Evolutionary conservation across 2,888 invertebrate genomes (phyloP).

Genomic region (Drosophila subquinaria): DNA sequence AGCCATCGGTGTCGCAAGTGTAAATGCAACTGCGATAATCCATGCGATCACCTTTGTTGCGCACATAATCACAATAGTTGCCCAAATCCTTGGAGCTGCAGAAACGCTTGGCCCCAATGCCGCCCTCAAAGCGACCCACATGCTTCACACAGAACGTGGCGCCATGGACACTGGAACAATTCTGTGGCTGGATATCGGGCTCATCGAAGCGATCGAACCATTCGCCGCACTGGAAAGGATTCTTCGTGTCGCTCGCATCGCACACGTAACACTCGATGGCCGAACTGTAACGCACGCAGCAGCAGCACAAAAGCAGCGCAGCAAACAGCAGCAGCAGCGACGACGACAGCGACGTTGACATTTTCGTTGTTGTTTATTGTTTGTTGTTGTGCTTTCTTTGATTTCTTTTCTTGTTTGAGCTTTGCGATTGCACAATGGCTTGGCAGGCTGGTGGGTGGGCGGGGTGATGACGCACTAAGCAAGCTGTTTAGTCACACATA

Average conservation of each 20-base stretch:
- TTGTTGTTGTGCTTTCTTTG: constrained; percentile 4
- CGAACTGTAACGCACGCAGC: constrained; percentile 21
- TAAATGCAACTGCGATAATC: constrained; percentile 95
- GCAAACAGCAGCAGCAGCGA: constrained; percentile 33
- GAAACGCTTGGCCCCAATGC: constrained; percentile 94
- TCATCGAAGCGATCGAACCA: constrained; percentile 89
- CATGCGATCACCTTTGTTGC: constrained; percentile 93
- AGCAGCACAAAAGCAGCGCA: constrained; percentile 44
- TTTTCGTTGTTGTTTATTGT: constrained; percentile 13
- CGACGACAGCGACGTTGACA: constrained; percentile 29
- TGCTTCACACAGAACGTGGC: constrained; percentile 97
- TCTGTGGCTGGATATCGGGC: constrained; percentile 88
- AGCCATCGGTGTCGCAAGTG: constrained; percentile 93
- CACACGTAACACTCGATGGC: constrained; percentile 95
- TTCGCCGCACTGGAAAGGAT: constrained; percentile 94
- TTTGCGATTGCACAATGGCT: constrained; percentile 53
- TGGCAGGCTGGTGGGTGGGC: neutral
- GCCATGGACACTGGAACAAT: constrained; percentile 92
- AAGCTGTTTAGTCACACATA: constrained; percentile 10
- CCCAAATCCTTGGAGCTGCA: constrained; percentile 95
- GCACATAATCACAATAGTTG: constrained; percentile 95
- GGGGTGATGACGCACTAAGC: constrained; percentile 42
- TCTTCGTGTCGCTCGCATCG: constrained; percentile 91
- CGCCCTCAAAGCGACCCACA: constrained; percentile 96
- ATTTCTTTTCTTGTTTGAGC: constrained; percentile 5